Evolutionary conservation across 2,797 vertebrate genomes (phyloP).

Genomic region (Hippopotamyrus pictus): DNA sequence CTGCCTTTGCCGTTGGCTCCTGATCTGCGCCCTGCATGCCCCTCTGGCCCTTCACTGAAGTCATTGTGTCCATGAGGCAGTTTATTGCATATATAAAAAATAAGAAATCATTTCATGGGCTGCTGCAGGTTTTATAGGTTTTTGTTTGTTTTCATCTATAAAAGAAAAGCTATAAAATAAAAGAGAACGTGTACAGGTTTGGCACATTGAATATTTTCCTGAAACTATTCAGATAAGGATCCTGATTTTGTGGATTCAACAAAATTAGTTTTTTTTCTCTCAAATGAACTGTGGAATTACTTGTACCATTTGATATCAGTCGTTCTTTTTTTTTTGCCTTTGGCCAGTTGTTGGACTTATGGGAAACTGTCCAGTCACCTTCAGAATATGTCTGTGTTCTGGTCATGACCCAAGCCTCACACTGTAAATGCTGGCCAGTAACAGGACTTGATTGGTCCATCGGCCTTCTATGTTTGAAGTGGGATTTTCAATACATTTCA

Average conservation of each 20-base stretch:
- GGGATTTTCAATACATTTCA: not conserved
- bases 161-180: not conserved
- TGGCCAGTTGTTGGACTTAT: not conserved
- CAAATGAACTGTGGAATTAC: not conserved
- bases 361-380: not conserved
- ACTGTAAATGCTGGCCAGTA: not conserved
- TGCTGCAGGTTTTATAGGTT: not conserved
- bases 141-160: not conserved
- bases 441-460: not conserved
- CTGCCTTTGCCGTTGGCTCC: not conserved
- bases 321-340: not conserved
- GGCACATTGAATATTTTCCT: slow-evolving; percentile 3
- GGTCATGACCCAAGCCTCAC: not conserved
- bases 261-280: not conserved
- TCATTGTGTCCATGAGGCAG: not conserved
- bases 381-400: not conserved
- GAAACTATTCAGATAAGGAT: not conserved
- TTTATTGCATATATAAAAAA: not conserved
- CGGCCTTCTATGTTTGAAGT: not conserved
- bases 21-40: not conserved
- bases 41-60: not conserved
- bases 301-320: not conserved
- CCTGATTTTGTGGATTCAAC: not conserved
- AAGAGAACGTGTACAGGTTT: not conserved
- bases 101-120: not conserved